Evolutionary conservation across 2,797 vertebrate species (phyloP).

Genomic region (Rhodeus uyekii): DNA sequence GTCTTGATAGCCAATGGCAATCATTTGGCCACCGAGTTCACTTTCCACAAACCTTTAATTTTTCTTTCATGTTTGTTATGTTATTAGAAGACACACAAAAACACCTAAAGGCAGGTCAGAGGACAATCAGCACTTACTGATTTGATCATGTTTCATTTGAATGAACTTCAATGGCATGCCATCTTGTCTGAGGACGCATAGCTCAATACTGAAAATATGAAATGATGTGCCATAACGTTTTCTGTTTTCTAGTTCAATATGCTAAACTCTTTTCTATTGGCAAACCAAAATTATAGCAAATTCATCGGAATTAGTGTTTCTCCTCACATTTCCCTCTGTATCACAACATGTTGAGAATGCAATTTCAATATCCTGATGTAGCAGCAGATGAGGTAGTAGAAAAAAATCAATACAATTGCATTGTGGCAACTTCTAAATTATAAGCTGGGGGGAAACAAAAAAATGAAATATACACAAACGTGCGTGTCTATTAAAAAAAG

Average conservation of each 20-base stretch:
- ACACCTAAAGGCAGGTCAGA: background rate
- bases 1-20: background rate
- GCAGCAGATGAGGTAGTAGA: constrained; percentile 9
- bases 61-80: background rate
- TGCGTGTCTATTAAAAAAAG: background rate
- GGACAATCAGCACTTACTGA: background rate
- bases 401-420: constrained; percentile 23
- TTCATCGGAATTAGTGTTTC: constrained; percentile 11
- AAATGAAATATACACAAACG: background rate
- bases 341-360: constrained; percentile 21
- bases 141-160: constrained; percentile 35
- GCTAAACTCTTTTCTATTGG: constrained; percentile 10
- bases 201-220: constrained; percentile 5
- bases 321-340: constrained; percentile 16
- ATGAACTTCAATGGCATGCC: constrained; percentile 3
- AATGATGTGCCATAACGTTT: constrained; percentile 1
- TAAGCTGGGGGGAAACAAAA: constrained; percentile 17
- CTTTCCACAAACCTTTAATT: background rate
- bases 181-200: constrained; percentile 9
- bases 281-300: constrained; percentile 12
- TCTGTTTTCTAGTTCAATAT: constrained; percentile 19
- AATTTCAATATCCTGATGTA: constrained; percentile 36
- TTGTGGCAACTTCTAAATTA: constrained; percentile 22
- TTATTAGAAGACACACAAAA: constrained; percentile 4
- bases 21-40: background rate